Conservation (phyloP, 1,140 invertebrate species). For the Megalonaias nervosa region DNA sequence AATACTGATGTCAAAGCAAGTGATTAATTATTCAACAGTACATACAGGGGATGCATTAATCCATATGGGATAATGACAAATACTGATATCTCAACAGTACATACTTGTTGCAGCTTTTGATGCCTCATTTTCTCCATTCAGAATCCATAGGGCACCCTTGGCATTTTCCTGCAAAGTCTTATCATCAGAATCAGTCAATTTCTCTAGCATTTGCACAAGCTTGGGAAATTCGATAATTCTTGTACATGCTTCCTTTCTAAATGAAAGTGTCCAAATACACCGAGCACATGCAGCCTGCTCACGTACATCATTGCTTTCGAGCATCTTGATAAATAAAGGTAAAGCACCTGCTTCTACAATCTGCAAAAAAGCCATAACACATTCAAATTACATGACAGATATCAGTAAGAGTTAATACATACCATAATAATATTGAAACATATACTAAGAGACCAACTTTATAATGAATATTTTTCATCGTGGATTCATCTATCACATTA, state of each 20-base stretch:
- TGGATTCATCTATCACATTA: no score
- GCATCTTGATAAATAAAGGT: constrained; percentile 51
- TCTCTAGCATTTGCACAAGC: constrained; percentile 50
- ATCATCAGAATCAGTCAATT: constrained; percentile 47
- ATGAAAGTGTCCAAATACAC: constrained; percentile 60
- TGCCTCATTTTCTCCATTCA: constrained; percentile 61
- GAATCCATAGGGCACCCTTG: constrained; percentile 59
- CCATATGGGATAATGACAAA: no score
- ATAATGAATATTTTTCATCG: no score
- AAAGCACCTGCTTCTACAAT: constrained; percentile 59
- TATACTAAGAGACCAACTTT: no score
- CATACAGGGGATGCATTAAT: no score
- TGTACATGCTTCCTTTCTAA: constrained; percentile 55
- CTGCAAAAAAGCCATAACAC: constrained; percentile 22
- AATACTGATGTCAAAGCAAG: no score
- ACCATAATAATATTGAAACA: no score
- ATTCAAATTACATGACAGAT: neutral
- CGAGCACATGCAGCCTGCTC: constrained; percentile 52
- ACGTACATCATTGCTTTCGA: constrained; percentile 46
- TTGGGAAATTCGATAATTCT: constrained; percentile 49
- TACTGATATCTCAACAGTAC: neutral
- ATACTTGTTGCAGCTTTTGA: constrained; percentile 42
- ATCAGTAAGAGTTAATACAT: no score
- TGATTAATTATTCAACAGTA: no score
- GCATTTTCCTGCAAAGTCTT: constrained; percentile 51